A percentile compares a stretch with the other conserved stretches of the same genome.
phyloP scores from a whole-genome alignment of 2,113 vertebrate species.

The Dascyllus trimaculatus region DNA sequence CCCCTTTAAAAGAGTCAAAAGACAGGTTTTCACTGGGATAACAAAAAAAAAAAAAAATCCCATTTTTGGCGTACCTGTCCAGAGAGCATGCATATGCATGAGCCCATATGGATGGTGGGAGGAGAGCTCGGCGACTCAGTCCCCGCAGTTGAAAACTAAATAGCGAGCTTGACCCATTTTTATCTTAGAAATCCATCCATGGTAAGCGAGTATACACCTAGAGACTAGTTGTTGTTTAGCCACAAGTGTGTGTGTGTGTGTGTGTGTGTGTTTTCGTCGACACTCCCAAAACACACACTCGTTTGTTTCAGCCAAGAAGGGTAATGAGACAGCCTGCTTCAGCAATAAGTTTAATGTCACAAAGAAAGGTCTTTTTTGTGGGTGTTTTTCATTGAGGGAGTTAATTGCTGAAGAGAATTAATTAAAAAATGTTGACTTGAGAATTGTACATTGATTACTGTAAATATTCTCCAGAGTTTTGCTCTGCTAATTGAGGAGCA shows the following conservation, averaged over 20 bases:
- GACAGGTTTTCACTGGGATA: constrained; percentile 55
- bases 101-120: constrained; percentile 76
- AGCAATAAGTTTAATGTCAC: constrained; percentile 67
- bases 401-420: constrained; percentile 76
- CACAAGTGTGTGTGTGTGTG: constrained; percentile 10
- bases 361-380: constrained; percentile 71
- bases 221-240: constrained; percentile 35
- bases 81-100: constrained; percentile 72
- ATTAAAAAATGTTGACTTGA: constrained; percentile 72
- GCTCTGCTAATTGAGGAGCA: constrained; percentile 67
- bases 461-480: constrained; percentile 72
- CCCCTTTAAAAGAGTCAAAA: constrained; percentile 52
- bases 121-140: constrained; percentile 67
- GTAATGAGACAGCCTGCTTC: constrained; percentile 62
- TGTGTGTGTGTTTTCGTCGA: background rate
- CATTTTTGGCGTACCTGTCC: constrained; percentile 66
- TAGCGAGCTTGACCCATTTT: constrained; percentile 68
- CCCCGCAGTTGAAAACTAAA: constrained; percentile 64
- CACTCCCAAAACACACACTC: constrained; percentile 58
- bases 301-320: constrained; percentile 67
- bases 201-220: constrained; percentile 3
- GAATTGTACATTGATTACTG: constrained; percentile 77
- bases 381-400: constrained; percentile 65
- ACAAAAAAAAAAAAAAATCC: constrained; percentile 4
- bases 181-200: constrained; percentile 57